These are phyloP conservation scores for Hypselothyrea guttata DNA, from an alignment of 2,888 invertebrate species.

Conservation along the genomic window DNA sequence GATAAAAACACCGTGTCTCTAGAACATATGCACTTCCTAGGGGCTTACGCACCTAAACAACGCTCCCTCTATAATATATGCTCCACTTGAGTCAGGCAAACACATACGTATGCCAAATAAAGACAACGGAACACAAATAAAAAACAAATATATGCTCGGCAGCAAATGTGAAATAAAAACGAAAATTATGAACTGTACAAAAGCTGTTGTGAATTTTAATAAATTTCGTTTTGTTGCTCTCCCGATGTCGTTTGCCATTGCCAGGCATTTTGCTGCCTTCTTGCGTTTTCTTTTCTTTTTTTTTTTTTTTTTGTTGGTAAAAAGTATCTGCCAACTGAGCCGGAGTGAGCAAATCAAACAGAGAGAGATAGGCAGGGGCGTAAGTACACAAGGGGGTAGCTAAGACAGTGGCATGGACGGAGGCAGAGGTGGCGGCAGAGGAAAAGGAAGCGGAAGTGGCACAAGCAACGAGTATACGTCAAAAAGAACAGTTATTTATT, in stretches of 20 bases:
- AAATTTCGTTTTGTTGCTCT: slow-evolving; percentile 56
- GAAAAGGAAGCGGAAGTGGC: slow-evolving; percentile 16
- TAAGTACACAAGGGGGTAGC: slow-evolving; percentile 3
- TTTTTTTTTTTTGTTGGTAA: slow-evolving; percentile 1
- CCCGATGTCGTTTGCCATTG: not conserved
- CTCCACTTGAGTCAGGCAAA: slow-evolving; percentile 44
- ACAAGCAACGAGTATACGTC: slow-evolving; percentile 64
- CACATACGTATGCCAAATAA: slow-evolving; percentile 28
- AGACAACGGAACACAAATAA: slow-evolving; percentile 14
- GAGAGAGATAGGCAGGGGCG: slow-evolving; percentile 22
- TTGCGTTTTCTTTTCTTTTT: not conserved
- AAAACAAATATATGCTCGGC: slow-evolving; percentile 35
- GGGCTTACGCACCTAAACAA: not conserved
- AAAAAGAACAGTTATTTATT: slow-evolving; percentile 79
- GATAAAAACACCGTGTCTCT: slow-evolving; percentile 12
- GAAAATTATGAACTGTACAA: slow-evolving; percentile 79
- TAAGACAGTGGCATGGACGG: not conserved
- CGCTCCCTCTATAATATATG: no score
- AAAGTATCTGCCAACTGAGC: slow-evolving; percentile 60
- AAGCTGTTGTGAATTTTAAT: slow-evolving; percentile 80
- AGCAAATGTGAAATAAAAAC: slow-evolving; percentile 74
- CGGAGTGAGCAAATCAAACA: slow-evolving; percentile 70
- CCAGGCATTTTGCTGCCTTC: no score
- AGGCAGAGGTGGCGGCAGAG: slow-evolving; percentile 22
- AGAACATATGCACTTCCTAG: slow-evolving; percentile 4